phyloP scores from a whole-genome alignment of 2,797 vertebrate genomes.

The Tachyglossus aculeatus region DNA sequence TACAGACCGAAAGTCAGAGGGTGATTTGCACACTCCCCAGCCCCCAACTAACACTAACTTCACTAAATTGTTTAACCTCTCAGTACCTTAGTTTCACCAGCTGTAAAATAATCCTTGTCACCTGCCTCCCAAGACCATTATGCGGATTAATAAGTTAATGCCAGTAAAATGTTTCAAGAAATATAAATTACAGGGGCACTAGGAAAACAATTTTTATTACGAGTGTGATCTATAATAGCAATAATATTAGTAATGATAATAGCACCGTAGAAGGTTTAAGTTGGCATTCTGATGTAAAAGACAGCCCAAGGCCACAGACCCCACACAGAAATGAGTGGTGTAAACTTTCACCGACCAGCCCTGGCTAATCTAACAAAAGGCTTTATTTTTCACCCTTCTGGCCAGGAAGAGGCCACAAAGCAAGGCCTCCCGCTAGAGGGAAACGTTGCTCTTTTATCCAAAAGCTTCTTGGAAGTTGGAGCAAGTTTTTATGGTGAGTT shows the following conservation, averaged over 20 bases:
- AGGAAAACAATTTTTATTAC: too few relatives aligned
- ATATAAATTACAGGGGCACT: not conserved
- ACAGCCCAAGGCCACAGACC: too few relatives aligned
- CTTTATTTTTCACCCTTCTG: not conserved
- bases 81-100: slow-evolving; percentile 50
- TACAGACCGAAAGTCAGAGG: slow-evolving; percentile 46
- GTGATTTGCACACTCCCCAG: too few relatives aligned
- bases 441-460: slow-evolving; percentile 72
- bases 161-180: slow-evolving; percentile 26
- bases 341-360: too few relatives aligned
- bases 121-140: not conserved
- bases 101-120: slow-evolving; percentile 34
- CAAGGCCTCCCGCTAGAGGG: slow-evolving; percentile 71
- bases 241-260: not conserved
- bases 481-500: not conserved
- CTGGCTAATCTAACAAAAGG: too few relatives aligned
- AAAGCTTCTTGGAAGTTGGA: fast-evolving
- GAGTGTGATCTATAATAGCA: not conserved
- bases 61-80: slow-evolving; percentile 22
- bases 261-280: too few relatives aligned
- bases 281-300: too few relatives aligned
- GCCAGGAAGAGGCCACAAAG: not conserved
- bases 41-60: slow-evolving; percentile 32
- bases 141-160: slow-evolving; percentile 30
- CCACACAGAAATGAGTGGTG: too few relatives aligned